Conservation (phyloP, 2,888 invertebrate genomes). For the Leptarthrus brevirostris region DNA sequence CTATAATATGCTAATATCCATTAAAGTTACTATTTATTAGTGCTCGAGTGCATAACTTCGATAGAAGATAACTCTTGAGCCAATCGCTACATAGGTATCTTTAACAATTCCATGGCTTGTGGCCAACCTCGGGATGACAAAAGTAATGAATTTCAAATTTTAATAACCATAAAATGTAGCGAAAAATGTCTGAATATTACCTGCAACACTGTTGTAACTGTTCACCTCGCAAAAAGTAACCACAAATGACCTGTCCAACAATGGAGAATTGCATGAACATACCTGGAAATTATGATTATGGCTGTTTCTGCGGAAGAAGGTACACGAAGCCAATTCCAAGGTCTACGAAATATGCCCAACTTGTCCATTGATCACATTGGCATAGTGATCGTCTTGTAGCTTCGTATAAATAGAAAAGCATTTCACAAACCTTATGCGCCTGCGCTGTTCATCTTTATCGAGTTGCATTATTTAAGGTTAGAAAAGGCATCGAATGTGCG, state of each 20-base stretch:
- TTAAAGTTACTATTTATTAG: background rate
- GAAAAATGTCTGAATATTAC: conserved; percentile 24
- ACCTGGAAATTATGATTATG: conserved; percentile 25
- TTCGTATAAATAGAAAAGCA: conserved; percentile 21
- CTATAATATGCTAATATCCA: background rate
- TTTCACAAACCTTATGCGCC: background rate
- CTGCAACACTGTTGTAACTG: background rate
- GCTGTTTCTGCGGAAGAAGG: conserved; percentile 30
- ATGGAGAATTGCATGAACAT: conserved; percentile 31
- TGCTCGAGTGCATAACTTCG: background rate
- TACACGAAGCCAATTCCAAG: conserved; percentile 12
- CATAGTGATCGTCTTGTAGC: conserved; percentile 20
- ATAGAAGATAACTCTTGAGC: too few species aligned
- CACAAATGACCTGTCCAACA: conserved; percentile 36
- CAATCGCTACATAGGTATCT: background rate
- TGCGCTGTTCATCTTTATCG: conserved; percentile 39
- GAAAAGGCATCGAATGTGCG: conserved; percentile 10
- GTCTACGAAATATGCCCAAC: conserved; percentile 15
- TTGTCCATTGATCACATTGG: conserved; percentile 36
- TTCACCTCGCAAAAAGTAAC: background rate
- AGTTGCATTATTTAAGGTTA: conserved; percentile 33
- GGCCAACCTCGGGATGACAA: background rate
- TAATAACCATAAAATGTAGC: conserved; percentile 21
- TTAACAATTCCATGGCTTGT: background rate
- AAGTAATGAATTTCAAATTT: conserved; percentile 22